phyloP scores from a whole-genome alignment of 2,113 vertebrate species.

The Sturnira hondurensis region DNA sequence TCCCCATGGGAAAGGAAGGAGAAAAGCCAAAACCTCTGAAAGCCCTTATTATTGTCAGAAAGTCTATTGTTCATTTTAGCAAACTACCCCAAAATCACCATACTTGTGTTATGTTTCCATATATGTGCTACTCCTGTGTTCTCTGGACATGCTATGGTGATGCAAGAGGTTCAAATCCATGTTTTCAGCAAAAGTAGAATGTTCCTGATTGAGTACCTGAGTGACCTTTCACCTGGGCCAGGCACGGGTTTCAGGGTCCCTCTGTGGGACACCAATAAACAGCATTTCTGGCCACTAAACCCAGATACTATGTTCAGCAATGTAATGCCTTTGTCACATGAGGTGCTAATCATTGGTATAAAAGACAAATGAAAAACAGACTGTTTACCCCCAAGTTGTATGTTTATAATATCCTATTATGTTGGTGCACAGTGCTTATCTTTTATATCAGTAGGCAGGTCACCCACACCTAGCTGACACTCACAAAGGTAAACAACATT shows the following conservation, averaged over 20 bases:
- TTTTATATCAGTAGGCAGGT: not conserved
- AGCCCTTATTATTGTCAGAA: not conserved
- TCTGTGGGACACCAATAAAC: not conserved
- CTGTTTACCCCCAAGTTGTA: not conserved
- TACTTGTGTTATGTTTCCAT: not conserved
- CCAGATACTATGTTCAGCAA: not conserved
- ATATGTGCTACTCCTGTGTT: not conserved
- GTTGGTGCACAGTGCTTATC: not conserved
- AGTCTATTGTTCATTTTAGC: not conserved
- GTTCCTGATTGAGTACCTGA: not conserved
- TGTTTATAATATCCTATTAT: not conserved
- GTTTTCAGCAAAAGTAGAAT: not conserved
- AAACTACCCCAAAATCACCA: not conserved
- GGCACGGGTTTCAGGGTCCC: rapidly evolving
- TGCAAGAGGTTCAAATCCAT: not conserved
- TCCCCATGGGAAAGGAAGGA: not conserved
- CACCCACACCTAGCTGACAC: not conserved
- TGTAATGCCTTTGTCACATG: not conserved
- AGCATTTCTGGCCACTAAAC: not conserved
- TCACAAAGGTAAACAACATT: not conserved
- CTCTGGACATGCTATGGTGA: not conserved
- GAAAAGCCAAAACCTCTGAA: not conserved
- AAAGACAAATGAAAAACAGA: not conserved
- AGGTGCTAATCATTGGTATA: not conserved
- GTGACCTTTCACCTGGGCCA: not conserved